phyloP scores from a whole-genome alignment of 2,797 vertebrate genomes.

The Galago senegalensis region DNA sequence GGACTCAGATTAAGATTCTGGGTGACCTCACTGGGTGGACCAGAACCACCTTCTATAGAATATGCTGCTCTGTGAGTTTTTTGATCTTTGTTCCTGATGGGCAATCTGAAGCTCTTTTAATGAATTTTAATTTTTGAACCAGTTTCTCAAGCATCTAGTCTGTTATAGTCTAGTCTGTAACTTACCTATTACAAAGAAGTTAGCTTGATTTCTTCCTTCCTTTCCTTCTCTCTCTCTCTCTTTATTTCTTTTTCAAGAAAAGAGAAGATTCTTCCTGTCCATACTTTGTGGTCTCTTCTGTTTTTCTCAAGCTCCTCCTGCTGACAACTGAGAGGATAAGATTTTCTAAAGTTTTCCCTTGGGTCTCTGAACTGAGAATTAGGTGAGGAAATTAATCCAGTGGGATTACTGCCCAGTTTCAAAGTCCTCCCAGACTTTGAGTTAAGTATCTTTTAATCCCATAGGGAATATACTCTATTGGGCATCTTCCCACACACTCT shows the following conservation, averaged over 20 bases:
- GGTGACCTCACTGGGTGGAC: neutral
- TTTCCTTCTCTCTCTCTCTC: too few relatives aligned
- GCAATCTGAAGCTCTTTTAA: neutral
- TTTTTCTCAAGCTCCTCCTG: neutral
- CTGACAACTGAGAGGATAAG: neutral
- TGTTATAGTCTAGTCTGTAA: too few relatives aligned
- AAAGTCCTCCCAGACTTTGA: neutral
- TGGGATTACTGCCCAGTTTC: neutral
- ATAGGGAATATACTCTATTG: neutral
- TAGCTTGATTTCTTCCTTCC: neutral
- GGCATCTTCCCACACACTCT: fast-evolving
- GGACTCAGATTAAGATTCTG: neutral
- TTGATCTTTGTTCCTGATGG: neutral
- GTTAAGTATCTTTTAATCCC: neutral
- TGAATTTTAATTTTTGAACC: neutral
- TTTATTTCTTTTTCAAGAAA: neutral
- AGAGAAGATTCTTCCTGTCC: neutral
- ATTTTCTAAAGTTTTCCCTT: neutral
- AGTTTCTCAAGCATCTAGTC: neutral
- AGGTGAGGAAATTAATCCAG: neutral
- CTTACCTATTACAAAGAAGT: neutral
- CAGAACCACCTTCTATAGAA: neutral
- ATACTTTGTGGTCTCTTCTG: neutral
- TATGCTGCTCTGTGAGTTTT: neutral
- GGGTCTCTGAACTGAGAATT: neutral